Percentiles rank a stretch among this genome's conserved stretches.
Evolutionary conservation across 2,113 vertebrate species (phyloP).

Genomic region (Okapia johnstoni): DNA sequence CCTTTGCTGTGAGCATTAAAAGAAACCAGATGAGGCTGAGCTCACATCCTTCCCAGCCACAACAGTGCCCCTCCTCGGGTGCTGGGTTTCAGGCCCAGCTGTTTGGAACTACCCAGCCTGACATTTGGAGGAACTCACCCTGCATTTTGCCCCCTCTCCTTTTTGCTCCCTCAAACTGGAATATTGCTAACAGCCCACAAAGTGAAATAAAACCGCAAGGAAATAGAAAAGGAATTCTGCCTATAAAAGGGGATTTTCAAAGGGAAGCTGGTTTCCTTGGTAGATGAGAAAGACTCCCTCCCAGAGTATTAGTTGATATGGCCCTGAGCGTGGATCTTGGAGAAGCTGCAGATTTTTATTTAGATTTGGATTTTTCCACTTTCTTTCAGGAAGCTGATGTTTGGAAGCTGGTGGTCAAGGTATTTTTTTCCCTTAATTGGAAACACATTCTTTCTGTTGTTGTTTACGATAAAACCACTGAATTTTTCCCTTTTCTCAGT

Average conservation of each 20-base stretch:
- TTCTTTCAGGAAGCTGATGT: conserved; percentile 12
- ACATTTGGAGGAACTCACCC: conserved; percentile 30
- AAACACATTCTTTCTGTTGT: conserved; percentile 39
- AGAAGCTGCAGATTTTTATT: neutral
- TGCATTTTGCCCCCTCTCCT: neutral
- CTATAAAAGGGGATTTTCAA: conserved; percentile 27
- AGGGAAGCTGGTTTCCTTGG: neutral
- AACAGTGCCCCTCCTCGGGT: conserved; percentile 2
- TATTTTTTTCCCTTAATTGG: conserved; percentile 41
- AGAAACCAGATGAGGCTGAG: conserved; percentile 70
- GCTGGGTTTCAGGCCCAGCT: conserved; percentile 19
- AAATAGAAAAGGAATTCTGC: neutral
- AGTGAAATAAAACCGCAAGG: conserved; percentile 24
- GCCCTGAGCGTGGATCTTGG: neutral
- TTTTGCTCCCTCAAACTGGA: neutral
- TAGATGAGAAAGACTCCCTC: neutral
- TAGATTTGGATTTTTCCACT: conserved; percentile 29
- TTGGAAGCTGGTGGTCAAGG: conserved; percentile 30
- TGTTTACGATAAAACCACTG: neutral
- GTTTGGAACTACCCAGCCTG: conserved; percentile 1
- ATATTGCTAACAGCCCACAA: conserved; percentile 11
- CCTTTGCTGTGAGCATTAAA: conserved; percentile 59
- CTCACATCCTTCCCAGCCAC: conserved; percentile 27
- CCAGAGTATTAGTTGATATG: neutral
- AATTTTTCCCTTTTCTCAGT: neutral